phyloP scores from a whole-genome alignment of 2,113 vertebrate species.

The Saccopteryx leptura region DNA sequence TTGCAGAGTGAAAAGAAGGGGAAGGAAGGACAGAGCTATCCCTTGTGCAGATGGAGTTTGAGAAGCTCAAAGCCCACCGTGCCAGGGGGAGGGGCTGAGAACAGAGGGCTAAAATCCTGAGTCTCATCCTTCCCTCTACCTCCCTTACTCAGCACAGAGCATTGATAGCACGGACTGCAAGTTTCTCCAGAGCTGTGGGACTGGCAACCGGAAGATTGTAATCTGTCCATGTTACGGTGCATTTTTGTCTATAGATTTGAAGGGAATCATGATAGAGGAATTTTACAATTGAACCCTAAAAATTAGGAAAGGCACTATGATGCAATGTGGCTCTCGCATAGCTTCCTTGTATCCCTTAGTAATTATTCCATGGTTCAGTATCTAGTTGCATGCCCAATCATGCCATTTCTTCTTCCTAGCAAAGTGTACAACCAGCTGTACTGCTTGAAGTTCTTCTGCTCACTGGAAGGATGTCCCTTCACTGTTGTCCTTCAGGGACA shows the following conservation, averaged over 20 bases:
- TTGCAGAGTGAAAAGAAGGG: not conserved
- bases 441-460: not conserved
- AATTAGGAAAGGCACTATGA: not conserved
- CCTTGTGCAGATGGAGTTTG: not conserved
- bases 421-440: not conserved
- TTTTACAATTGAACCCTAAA: not conserved
- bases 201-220: not conserved
- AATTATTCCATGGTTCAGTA: not conserved
- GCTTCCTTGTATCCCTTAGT: not conserved
- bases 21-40: not conserved
- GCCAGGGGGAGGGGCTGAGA: not conserved
- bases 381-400: no score
- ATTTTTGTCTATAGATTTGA: not conserved
- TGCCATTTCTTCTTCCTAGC: not conserved
- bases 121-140: not conserved
- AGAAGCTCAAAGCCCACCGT: not conserved
- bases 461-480: not conserved
- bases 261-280: not conserved
- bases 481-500: not conserved
- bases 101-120: not conserved
- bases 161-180: not conserved
- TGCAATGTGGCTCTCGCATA: not conserved
- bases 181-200: not conserved
- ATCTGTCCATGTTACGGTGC: not conserved
- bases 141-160: not conserved